phyloP scores from a whole-genome alignment of 2,888 invertebrate species.

The Tupiocoris notatus region DNA sequence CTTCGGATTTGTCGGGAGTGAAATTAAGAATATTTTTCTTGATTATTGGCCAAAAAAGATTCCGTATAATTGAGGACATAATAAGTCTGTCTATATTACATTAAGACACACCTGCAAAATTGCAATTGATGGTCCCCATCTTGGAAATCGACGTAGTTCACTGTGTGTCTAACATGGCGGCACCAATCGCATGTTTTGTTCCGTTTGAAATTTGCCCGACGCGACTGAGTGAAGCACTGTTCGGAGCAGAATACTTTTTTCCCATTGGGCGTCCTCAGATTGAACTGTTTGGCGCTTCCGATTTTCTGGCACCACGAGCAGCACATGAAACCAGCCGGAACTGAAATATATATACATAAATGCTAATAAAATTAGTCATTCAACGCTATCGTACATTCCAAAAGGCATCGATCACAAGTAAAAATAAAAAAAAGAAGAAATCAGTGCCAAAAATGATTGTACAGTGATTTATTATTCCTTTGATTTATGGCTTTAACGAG shows the following conservation, averaged over 20 bases:
- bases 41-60: no score
- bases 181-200: conserved; percentile 94
- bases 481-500: no score
- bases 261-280: conserved; percentile 54
- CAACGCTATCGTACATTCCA: no score
- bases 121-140: conserved; percentile 88
- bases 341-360: conserved; percentile 35
- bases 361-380: neutral
- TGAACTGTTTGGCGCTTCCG: conserved; percentile 50
- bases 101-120: conserved; percentile 66
- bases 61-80: no score
- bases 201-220: conserved; percentile 84
- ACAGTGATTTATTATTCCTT: no score
- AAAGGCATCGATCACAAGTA: no score
- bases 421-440: neutral
- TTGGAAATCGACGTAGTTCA: conserved; percentile 88
- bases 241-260: conserved; percentile 74
- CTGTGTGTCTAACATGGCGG: conserved; percentile 82
- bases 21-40: no score
- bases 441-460: no score
- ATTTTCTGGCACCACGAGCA: conserved; percentile 75
- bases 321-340: conserved; percentile 49
- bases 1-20: no score
- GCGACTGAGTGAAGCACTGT: conserved; percentile 84
- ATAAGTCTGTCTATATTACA: no score